Evolutionary conservation across 2,113 vertebrate species (phyloP).

Genomic region (Todiramphus chloris): DNA sequence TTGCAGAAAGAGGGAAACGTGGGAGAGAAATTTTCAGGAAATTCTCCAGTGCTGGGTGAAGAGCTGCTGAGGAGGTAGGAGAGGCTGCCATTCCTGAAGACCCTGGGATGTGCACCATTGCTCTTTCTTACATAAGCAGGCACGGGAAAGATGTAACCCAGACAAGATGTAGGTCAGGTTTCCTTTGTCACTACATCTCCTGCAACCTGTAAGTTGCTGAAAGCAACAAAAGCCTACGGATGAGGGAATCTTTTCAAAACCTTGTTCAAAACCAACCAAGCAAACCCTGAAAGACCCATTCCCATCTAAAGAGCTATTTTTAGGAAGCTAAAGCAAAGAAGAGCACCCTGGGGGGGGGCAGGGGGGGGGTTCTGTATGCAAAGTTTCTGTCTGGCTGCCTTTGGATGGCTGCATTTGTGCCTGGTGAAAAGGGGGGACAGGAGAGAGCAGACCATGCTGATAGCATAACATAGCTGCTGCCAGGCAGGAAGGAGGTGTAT

Average conservation of each 20-base stretch:
- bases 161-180: neutral
- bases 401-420: neutral
- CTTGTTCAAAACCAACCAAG: neutral
- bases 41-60: neutral
- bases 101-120: neutral
- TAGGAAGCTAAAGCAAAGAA: neutral
- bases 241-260: constrained; percentile 16
- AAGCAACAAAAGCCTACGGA: neutral
- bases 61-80: neutral
- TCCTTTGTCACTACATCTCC: neutral
- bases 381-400: neutral
- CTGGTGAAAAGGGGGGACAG: neutral
- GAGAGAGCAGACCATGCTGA: accelerated
- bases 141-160: neutral
- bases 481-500: neutral
- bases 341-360: neutral
- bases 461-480: neutral
- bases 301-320: neutral
- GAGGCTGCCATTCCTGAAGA: neutral
- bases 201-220: neutral
- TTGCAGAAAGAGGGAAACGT: neutral
- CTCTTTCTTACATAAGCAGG: neutral
- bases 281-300: neutral
- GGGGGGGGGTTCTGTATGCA: neutral
- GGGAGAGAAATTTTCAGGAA: neutral